These are phyloP conservation scores for Nylanderia fulva DNA, from an alignment of 1,140 invertebrate species.

Conservation along the genomic window DNA sequence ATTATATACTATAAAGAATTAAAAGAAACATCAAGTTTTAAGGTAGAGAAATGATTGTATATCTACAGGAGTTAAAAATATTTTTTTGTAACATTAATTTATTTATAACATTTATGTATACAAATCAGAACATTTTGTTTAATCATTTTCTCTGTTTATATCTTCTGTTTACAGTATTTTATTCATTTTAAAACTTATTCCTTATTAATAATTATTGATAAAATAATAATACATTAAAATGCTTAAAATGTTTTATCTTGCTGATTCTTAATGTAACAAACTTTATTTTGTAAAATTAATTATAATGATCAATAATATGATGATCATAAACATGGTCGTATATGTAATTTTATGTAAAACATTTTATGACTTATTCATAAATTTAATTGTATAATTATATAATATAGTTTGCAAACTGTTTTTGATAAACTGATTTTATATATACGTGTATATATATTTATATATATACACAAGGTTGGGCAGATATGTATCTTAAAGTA, in stretches of 20 bases:
- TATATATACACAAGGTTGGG: too few species aligned
- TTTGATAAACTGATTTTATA: neutral
- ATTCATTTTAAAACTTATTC: neutral
- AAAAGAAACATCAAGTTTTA: neutral
- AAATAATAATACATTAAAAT: neutral
- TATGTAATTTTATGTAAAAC: neutral
- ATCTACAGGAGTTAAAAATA: neutral
- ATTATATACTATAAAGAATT: neutral
- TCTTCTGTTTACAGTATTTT: slow-evolving; percentile 2
- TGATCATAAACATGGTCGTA: neutral
- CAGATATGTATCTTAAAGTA: too few species aligned
- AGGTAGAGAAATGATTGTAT: neutral
- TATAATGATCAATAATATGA: too few species aligned
- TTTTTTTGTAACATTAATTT: slow-evolving; percentile 36
- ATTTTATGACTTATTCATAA: neutral
- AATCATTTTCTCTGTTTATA: neutral
- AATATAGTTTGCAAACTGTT: neutral
- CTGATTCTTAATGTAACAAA: neutral
- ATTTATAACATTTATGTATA: slow-evolving; percentile 38
- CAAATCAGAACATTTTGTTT: slow-evolving; percentile 23
- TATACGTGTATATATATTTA: neutral
- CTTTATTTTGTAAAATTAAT: neutral
- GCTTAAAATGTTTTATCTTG: neutral
- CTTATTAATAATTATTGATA: slow-evolving; percentile 23
- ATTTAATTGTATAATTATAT: neutral